Percentiles rank a stretch among this genome's conserved stretches.
These are phyloP conservation scores for Taphrorychus bicolor DNA, from an alignment of 2,888 invertebrate genomes.

Conservation along the genomic window DNA sequence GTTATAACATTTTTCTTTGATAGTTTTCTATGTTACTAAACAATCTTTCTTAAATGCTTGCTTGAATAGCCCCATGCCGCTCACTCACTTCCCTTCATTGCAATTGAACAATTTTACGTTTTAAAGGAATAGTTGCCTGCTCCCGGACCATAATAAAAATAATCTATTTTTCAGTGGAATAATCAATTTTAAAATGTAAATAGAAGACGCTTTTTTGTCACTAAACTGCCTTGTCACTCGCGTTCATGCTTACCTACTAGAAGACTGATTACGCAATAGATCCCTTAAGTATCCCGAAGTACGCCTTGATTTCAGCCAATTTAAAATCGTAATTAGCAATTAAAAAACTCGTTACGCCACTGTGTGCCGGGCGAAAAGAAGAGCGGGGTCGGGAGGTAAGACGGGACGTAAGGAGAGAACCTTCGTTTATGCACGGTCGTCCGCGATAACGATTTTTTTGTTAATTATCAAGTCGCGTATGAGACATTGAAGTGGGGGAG, in stretches of 20 bases:
- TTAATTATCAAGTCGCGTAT: constrained; percentile 63
- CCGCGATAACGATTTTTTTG: constrained; percentile 63
- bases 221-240: neutral
- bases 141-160: no score
- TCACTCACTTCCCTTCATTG: no score
- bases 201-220: no score
- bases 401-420: constrained; percentile 56
- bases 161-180: no score
- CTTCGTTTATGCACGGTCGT: constrained; percentile 61
- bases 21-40: no score
- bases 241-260: neutral
- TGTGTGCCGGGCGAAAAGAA: constrained; percentile 43
- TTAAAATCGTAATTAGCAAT: constrained; percentile 38
- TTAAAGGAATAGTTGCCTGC: no score
- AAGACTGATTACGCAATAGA: neutral
- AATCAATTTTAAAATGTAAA: no score
- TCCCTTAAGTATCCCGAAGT: no score
- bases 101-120: no score
- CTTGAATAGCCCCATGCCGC: no score
- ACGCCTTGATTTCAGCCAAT: neutral
- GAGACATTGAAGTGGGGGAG: constrained; percentile 49
- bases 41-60: no score
- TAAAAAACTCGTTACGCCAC: constrained; percentile 37
- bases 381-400: constrained; percentile 52
- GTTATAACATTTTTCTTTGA: no score